phyloP scores from a whole-genome alignment of 2,888 invertebrate species.

The Eilema depressum region DNA sequence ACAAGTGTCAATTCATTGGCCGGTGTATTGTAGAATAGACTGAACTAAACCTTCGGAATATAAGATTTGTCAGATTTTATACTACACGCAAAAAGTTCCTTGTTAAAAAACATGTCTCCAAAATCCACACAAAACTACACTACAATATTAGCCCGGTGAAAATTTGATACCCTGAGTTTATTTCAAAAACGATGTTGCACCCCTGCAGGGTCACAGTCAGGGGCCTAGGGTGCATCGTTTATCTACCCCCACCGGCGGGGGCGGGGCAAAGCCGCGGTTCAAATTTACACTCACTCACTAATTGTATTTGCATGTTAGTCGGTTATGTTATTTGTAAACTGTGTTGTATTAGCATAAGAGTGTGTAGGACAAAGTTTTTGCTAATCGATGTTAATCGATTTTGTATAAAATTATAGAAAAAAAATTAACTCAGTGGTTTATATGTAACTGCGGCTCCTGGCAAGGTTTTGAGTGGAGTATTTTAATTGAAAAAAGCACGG shows the following conservation, averaged over 20 bases:
- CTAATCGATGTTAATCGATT: neutral
- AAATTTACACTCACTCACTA: slow-evolving; percentile 78
- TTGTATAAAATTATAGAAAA: neutral
- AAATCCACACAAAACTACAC: neutral
- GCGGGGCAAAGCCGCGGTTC: slow-evolving; percentile 59
- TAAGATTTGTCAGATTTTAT: neutral
- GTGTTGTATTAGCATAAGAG: slow-evolving; percentile 43
- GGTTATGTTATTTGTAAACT: slow-evolving; percentile 74
- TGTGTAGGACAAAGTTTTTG: neutral
- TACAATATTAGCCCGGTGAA: neutral
- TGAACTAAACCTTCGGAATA: too few relatives aligned
- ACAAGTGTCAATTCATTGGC: too few relatives aligned
- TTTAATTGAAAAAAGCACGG: neutral
- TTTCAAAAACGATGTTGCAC: slow-evolving; percentile 48
- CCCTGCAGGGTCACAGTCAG: slow-evolving; percentile 48
- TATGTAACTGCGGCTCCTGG: neutral
- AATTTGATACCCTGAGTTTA: slow-evolving; percentile 22
- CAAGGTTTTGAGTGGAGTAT: neutral
- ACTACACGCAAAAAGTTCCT: neutral
- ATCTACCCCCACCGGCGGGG: slow-evolving; percentile 58
- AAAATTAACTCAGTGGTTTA: too few relatives aligned
- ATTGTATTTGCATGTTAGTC: slow-evolving; percentile 78
- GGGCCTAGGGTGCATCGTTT: slow-evolving; percentile 75
- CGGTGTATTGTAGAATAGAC: too few relatives aligned
- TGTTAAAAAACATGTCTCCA: neutral